A percentile compares a stretch with the other conserved stretches of the same genome.
These are phyloP conservation scores for Taeniopygia guttata DNA, from an alignment of 2,797 vertebrate genomes.

Conservation along the genomic window DNA sequence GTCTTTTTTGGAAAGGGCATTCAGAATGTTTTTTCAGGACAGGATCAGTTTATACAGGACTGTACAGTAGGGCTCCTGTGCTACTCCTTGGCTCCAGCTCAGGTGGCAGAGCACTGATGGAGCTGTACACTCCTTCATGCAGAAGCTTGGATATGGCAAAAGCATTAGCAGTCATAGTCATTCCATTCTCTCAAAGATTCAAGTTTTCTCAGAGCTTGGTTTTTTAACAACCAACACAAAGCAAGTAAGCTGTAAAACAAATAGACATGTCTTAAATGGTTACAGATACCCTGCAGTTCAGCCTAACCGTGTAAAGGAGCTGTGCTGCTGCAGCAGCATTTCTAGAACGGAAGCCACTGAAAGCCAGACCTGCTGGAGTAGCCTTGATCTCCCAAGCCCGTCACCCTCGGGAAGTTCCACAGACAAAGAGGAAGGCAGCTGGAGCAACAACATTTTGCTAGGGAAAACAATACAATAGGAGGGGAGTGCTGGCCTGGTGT, in stretches of 20 bases:
- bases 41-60: background rate
- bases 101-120: background rate
- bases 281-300: background rate
- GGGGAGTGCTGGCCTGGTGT: background rate
- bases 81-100: conserved; percentile 7
- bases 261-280: background rate
- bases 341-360: background rate
- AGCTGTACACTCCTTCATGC: background rate
- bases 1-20: background rate
- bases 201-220: background rate
- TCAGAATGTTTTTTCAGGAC: background rate
- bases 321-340: background rate
- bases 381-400: background rate
- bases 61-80: background rate
- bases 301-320: background rate
- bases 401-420: conserved; percentile 3
- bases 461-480: background rate
- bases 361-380: background rate
- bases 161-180: background rate
- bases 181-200: background rate
- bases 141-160: background rate
- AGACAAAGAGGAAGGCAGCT: conserved; percentile 35
- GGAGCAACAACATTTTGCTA: background rate
- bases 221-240: background rate
- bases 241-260: background rate